Base-by-base conservation (phyloP, 2,888 invertebrate species). In the Pseudococcus longispinus region DNA sequence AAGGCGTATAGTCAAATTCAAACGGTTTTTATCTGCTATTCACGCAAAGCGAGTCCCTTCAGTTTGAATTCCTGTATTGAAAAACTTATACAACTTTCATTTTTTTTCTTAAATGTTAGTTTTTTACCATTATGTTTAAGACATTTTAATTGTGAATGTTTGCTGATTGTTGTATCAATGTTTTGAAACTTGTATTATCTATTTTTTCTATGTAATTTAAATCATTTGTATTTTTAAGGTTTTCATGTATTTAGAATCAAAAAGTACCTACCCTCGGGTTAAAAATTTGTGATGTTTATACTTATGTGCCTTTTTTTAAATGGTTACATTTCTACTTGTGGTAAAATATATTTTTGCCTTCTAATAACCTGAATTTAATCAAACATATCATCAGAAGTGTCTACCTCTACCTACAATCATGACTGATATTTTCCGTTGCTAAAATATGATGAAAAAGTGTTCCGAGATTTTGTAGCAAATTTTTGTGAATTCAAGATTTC, bases 1-100 rank as follows among this genome's bases (percentile, higher is more conserved):
- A 46, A 60, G 84, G 20, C 83, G 74, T 37, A 32, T 20, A 26
- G 65, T 70, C n/a, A 83, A 46, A 83, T 83, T 87, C 37, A 85
- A 70, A 80, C 37, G 85, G 6, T 83, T 87, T 60, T 37, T 87
- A 20, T 77, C 87, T 15, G 85, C 83, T 20, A 55, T 87, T 23
- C 83, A 84, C 55, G 80, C 55, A 2, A 86, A 80, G 20, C 74
- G 74, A 80, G 80, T 86, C 20, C 86, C 86, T 6, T 80, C 86
- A 18, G 86, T 86, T 29, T 86, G 20, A 84, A 51, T n/a, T 77
- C 44, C 9, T 29, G 18, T 60, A 60, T 60, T 44, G 26, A 11
- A 65, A 23, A 65, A 11, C 8, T 4, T 65, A n/a, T 23, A 18
- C 3, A 46, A 26, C 26, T 51, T 83, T 83, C 51, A 83, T 70